Percentiles rank a stretch among this genome's conserved stretches.
These are phyloP conservation scores for Rhamnusium bicolor DNA, from an alignment of 2,888 invertebrate genomes.

Conservation along the genomic window DNA sequence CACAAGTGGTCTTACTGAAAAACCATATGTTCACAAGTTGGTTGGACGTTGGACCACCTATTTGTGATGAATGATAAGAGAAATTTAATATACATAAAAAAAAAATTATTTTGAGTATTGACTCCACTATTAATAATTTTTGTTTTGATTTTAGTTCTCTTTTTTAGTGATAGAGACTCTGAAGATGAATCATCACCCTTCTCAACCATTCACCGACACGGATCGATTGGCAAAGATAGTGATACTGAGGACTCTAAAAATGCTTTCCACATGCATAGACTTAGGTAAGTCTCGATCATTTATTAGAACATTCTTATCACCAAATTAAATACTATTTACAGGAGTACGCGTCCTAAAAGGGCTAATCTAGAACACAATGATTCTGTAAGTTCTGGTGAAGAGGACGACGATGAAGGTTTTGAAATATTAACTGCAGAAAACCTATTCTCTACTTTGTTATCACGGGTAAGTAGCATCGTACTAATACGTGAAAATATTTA, in stretches of 20 bases:
- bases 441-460: constrained; percentile 88
- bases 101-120: too few relatives aligned
- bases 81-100: too few relatives aligned
- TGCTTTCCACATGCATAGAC: constrained; percentile 77
- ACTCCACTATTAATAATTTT: background rate
- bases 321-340: constrained; percentile 56
- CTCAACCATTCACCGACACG: constrained; percentile 74
- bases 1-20: too few relatives aligned
- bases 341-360: constrained; percentile 81
- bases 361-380: constrained; percentile 82
- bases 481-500: background rate
- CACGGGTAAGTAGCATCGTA: constrained; percentile 77
- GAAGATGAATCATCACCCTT: constrained; percentile 80
- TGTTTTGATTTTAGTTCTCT: constrained; percentile 73
- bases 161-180: constrained; percentile 80
- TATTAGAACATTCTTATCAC: background rate
- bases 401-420: constrained; percentile 92
- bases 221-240: constrained; percentile 74
- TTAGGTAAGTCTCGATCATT: constrained; percentile 71
- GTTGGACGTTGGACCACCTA: too few relatives aligned
- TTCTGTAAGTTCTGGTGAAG: constrained; percentile 91
- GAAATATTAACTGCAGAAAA: constrained; percentile 93
- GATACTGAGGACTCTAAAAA: constrained; percentile 75
- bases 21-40: too few relatives aligned
- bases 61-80: too few relatives aligned